Base-by-base conservation (phyloP, 1,140 invertebrate species). In the Palaemon carinicauda region DNA sequence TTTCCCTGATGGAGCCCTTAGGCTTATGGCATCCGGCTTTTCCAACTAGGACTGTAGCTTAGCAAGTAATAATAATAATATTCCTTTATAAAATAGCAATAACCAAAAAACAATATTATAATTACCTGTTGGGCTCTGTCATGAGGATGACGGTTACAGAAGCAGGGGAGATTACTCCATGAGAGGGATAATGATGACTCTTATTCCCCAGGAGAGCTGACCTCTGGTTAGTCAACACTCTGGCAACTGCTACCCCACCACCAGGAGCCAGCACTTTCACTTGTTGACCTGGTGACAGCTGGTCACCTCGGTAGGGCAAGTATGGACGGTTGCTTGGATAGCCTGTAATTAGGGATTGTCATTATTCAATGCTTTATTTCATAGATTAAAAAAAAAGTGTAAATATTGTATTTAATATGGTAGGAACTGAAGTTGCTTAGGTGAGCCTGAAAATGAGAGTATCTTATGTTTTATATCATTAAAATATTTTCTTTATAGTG, bases 81-180 rank as follows among this genome's bases (percentile, higher is more conserved):
- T n/a, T n/a, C n/a, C n/a, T n/a, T n/a, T n/a, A n/a, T n/a, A n/a
- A n/a, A n/a, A n/a, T n/a, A n/a, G 19, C 33, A 15, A 41, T 27
- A 52, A 4, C 14, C 65, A 21, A 2, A 73, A 50, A 17, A 27
- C 24, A 33, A 19, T 29, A 33, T 3, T 14, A n/a, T 27, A 19
- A 60, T 41, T 21, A 86, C 83, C 83, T 86, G 51, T 86, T 86
- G n/a, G 83, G 83, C 51, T 86, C 83, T 73, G 77, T 80, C 50
- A 86, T 15, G 21, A 86, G 69, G 24, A 86, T 73, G 50, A 86
- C 83, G 10, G 83, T 86, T 17, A 86, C 65, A 7, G 24, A 27
- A 3, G 56, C 77, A 29, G 41, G 19, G 21, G 53, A 27, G 31
- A 15, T n/a, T 19, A 41, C 33, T 50, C 33, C 17, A 27, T 53